A percentile compares a stretch with the other conserved stretches of the same genome.
phyloP scores from a whole-genome alignment of 1,140 invertebrate species.

The Scaptomyza montana region DNA sequence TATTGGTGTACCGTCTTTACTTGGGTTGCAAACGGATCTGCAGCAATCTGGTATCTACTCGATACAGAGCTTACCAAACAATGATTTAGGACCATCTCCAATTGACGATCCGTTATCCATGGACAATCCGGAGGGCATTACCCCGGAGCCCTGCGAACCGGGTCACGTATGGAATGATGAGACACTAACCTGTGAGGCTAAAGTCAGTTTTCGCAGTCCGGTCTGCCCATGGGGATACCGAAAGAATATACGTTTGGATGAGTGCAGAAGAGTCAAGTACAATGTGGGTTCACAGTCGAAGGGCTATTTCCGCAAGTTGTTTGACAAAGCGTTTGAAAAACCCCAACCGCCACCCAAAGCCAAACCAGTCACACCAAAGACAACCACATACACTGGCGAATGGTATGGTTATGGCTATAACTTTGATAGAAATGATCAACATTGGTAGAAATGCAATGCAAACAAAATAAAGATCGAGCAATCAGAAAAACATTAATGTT shows the following conservation, averaged over 20 bases:
- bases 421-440: constrained; percentile 1
- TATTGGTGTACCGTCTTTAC: background rate
- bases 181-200: background rate
- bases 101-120: no score
- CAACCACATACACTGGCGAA: constrained; percentile 1
- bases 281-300: background rate
- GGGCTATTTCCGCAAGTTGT: constrained; percentile 14
- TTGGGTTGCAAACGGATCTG: background rate
- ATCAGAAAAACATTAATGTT: no score
- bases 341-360: no score
- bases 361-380: background rate
- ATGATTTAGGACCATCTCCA: background rate
- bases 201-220: background rate
- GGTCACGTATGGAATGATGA: background rate
- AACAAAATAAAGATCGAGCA: background rate
- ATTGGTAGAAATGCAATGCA: background rate
- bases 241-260: constrained; percentile 2
- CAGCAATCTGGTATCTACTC: background rate
- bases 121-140: background rate
- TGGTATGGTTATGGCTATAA: constrained; percentile 33
- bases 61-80: background rate
- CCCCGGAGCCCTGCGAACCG: background rate
- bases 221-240: background rate
- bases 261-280: constrained; percentile 9
- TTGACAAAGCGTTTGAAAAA: background rate